Evolutionary conservation across 1,140 invertebrate species (phyloP).

Genomic region (Pomphorhynchus laevis): DNA sequence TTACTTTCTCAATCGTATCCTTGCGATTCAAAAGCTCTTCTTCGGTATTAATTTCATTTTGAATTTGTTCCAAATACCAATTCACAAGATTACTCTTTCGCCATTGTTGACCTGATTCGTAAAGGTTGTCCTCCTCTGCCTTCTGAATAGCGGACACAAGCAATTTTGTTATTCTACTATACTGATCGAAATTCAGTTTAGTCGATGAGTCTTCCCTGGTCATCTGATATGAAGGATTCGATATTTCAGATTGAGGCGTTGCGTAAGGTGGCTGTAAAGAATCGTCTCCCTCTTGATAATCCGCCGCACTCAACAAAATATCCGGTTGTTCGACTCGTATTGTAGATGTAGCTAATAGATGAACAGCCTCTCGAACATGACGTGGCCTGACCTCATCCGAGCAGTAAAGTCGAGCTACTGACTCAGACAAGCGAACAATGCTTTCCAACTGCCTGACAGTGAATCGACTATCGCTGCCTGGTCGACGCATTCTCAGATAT

Average conservation of each 20-base stretch:
- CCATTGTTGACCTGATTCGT: slow-evolving; percentile 20
- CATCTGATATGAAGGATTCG: slow-evolving; percentile 9
- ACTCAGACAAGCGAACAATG: slow-evolving; percentile 71
- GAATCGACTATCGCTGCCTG: slow-evolving; percentile 28
- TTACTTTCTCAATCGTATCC: slow-evolving; percentile 58
- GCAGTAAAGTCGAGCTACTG: slow-evolving; percentile 72
- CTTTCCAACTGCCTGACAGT: slow-evolving; percentile 96
- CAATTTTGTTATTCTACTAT: slow-evolving; percentile 59
- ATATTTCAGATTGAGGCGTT: slow-evolving; percentile 4
- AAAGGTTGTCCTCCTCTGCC: slow-evolving; percentile 29
- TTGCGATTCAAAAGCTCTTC: slow-evolving; percentile 55
- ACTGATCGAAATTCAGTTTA: slow-evolving; percentile 64
- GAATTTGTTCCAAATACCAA: slow-evolving; percentile 67
- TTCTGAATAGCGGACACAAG: slow-evolving; percentile 49
- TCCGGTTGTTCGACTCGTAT: slow-evolving; percentile 86
- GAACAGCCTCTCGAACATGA: slow-evolving; percentile 67
- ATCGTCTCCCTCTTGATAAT: slow-evolving; percentile 7
- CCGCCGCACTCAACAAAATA: slow-evolving; percentile 32
- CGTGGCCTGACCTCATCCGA: slow-evolving; percentile 41
- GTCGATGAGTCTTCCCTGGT: slow-evolving; percentile 30
- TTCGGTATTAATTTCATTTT: slow-evolving; percentile 48
- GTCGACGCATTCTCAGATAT: slow-evolving; percentile 43
- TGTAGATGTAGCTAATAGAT: slow-evolving; percentile 82
- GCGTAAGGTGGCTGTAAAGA: background rate
- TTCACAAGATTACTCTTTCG: slow-evolving; percentile 43